phyloP scores from a whole-genome alignment of 2,113 vertebrate genomes.

The Crotalus tigris region DNA sequence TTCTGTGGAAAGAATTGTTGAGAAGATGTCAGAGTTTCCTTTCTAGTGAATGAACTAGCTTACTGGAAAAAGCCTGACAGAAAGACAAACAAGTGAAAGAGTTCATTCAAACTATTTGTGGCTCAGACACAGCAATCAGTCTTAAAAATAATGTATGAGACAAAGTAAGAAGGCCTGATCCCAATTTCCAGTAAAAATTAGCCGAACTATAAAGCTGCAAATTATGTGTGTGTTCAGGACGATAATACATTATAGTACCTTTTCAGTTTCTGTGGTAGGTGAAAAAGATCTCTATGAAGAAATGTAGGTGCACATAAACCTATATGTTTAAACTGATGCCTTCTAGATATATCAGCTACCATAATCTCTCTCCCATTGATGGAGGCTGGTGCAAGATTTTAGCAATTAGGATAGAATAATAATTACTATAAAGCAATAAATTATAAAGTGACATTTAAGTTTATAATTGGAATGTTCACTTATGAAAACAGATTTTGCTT shows the following conservation, averaged over 20 bases:
- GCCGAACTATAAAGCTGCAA: neutral
- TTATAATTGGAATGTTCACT: neutral
- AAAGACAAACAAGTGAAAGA: neutral
- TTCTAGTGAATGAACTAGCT: slow-evolving; percentile 51
- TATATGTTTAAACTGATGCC: neutral
- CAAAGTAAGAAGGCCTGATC: neutral
- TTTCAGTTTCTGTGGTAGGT: neutral
- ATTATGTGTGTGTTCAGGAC: neutral
- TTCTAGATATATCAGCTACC: neutral
- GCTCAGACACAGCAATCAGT: neutral
- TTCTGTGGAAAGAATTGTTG: slow-evolving; percentile 61
- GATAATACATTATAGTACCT: neutral
- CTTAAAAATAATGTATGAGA: neutral
- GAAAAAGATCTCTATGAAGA: neutral
- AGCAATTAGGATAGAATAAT: neutral
- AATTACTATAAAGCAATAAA: neutral
- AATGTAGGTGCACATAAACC: neutral
- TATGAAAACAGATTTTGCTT: neutral
- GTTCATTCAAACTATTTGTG: slow-evolving; percentile 14
- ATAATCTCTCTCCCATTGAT: neutral
- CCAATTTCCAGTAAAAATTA: fast-evolving
- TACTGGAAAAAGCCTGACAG: slow-evolving; percentile 42
- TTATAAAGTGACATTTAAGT: neutral
- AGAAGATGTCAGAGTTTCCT: slow-evolving; percentile 60
- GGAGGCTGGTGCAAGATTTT: neutral